Evolutionary conservation across 2,113 vertebrate species (phyloP).

Genomic region (Butorides virescens): DNA sequence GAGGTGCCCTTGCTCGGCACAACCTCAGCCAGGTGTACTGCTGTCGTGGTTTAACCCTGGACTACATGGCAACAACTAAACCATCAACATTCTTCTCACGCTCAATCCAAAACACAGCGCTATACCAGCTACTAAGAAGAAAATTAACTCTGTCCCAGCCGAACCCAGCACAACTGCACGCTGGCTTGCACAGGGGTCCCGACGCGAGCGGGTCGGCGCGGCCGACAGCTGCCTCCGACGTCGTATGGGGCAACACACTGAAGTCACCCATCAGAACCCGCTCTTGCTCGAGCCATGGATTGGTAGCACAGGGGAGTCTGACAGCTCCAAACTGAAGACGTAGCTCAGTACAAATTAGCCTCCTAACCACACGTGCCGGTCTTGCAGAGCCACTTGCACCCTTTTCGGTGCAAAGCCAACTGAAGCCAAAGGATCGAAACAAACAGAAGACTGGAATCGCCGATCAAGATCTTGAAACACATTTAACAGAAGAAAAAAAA

Average conservation of each 20-base stretch:
- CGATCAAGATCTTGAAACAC: accelerated
- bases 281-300: neutral
- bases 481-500: neutral
- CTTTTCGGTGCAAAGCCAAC: neutral
- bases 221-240: neutral
- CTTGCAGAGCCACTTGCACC: neutral
- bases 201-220: neutral
- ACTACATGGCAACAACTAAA: too few relatives aligned
- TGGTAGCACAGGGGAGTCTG: neutral
- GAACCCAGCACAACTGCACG: neutral
- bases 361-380: neutral
- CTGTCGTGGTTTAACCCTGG: too few relatives aligned
- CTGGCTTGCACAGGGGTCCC: neutral
- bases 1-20: neutral
- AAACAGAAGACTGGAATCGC: neutral
- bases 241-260: neutral
- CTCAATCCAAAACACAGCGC: too few relatives aligned
- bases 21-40: neutral
- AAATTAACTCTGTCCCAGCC: too few relatives aligned
- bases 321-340: neutral
- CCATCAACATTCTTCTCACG: too few relatives aligned
- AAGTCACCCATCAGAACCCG: neutral
- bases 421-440: neutral
- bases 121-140: too few relatives aligned
- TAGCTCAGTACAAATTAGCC: neutral